A percentile compares a stretch with the other conserved stretches of the same genome.
These are phyloP conservation scores for Gobiocypris rarus DNA, from an alignment of 2,113 vertebrate genomes.

Conservation along the genomic window DNA sequence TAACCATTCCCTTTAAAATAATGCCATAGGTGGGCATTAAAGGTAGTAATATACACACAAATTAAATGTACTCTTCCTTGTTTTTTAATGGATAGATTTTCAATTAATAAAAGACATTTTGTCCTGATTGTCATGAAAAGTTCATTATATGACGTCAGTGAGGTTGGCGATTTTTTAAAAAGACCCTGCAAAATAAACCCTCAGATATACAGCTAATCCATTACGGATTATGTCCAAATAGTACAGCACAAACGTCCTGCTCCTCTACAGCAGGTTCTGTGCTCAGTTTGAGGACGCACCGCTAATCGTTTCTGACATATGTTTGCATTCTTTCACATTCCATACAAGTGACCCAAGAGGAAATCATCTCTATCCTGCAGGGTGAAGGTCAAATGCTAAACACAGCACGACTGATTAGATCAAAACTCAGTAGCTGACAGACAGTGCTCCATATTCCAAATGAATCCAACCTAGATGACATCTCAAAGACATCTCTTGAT, in stretches of 20 bases:
- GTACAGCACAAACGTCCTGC: background rate
- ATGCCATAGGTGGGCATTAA: conserved; percentile 11
- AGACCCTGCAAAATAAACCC: too few species aligned
- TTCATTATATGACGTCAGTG: background rate
- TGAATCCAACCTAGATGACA: background rate
- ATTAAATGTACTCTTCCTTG: background rate
- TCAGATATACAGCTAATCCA: background rate
- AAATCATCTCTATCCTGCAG: conserved; percentile 53
- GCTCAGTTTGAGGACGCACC: conserved; percentile 7
- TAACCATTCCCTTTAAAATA: conserved; percentile 90
- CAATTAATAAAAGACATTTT: background rate
- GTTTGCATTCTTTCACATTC: conserved; percentile 54
- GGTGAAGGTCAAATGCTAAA: conserved; percentile 65
- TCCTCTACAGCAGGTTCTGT: background rate
- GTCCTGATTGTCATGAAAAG: background rate
- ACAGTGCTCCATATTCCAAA: conserved; percentile 48
- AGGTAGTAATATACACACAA: background rate
- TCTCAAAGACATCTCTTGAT: background rate
- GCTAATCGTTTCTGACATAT: conserved; percentile 46
- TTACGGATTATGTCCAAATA: background rate
- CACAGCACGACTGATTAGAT: conserved; percentile 52
- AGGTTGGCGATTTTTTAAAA: background rate
- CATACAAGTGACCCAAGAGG: conserved; percentile 46
- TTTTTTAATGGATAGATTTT: background rate
- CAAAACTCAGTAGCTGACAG: conserved; percentile 46